Percentiles rank a stretch among this genome's conserved stretches.
phyloP scores from a whole-genome alignment of 1,140 invertebrate species.

The Brachionus paranguensis region DNA sequence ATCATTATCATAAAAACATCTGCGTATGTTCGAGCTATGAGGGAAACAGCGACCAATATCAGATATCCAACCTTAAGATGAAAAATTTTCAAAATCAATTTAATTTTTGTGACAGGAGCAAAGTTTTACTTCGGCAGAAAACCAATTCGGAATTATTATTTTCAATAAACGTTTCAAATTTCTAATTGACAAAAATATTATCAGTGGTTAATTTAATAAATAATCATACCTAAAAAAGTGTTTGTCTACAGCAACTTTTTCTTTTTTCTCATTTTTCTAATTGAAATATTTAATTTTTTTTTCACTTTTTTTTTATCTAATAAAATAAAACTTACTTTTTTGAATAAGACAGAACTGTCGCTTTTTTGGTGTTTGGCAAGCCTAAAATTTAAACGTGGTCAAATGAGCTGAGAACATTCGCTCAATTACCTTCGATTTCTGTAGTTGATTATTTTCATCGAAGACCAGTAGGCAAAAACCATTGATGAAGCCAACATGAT shows the following conservation, averaged over 20 bases:
- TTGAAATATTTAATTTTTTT: neutral
- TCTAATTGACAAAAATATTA: conserved; percentile 45
- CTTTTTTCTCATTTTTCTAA: conserved; percentile 31
- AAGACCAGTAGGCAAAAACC: conserved; percentile 35
- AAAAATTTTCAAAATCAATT: no score
- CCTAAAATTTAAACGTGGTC: neutral
- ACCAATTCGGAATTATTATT: conserved; percentile 72
- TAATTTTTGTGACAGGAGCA: neutral
- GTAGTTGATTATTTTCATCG: neutral
- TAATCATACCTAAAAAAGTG: neutral
- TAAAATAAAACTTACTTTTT: neutral
- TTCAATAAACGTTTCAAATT: conserved; percentile 70
- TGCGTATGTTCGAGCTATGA: conserved; percentile 80
- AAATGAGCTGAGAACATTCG: neutral
- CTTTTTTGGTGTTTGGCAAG: neutral
- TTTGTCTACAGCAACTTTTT: conserved; percentile 34
- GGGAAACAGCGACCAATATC: conserved; percentile 69
- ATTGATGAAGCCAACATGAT: conserved; percentile 17
- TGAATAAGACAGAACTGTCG: neutral
- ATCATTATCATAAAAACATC: conserved; percentile 95
- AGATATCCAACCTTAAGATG: conserved; percentile 59
- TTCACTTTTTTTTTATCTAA: neutral
- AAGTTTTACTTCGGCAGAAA: conserved; percentile 54
- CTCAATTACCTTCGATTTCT: conserved; percentile 26
- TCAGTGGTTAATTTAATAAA: neutral